A percentile compares a stretch with the other conserved stretches of the same genome.
These are phyloP conservation scores for Anhinga anhinga DNA, from an alignment of 2,113 vertebrate species.

Conservation along the genomic window DNA sequence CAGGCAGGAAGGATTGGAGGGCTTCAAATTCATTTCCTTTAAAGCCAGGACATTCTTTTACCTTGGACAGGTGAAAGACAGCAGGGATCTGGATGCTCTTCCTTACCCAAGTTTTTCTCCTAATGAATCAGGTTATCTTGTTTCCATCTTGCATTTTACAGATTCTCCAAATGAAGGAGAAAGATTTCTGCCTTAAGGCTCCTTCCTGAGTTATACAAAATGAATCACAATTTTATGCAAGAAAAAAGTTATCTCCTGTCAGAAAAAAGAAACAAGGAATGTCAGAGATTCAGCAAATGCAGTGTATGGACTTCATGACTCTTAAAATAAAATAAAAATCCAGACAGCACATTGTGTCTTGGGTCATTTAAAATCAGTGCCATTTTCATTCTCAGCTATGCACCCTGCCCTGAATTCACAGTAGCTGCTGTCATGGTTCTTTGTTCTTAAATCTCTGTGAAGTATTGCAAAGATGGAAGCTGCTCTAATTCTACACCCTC, in stretches of 20 bases:
- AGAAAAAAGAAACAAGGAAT: neutral
- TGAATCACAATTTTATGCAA: neutral
- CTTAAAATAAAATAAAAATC: neutral
- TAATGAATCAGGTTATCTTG: neutral
- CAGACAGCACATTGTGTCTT: neutral
- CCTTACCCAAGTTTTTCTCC: neutral
- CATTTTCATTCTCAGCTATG: neutral
- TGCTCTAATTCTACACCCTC: neutral
- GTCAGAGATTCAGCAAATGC: neutral
- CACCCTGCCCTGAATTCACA: neutral
- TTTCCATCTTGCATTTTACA: neutral
- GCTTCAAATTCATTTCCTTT: neutral
- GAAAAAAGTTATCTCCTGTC: neutral
- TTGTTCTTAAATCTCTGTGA: neutral
- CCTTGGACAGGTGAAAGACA: neutral
- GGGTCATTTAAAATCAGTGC: neutral
- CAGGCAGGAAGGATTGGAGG: neutral
- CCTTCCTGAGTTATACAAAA: neutral
- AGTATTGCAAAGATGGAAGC: neutral
- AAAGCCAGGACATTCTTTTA: neutral
- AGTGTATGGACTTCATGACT: neutral
- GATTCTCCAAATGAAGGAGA: neutral
- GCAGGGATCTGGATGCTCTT: neutral
- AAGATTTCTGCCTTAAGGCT: neutral
- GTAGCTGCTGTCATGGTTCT: neutral